These are phyloP conservation scores for Aythya baeri DNA, from an alignment of 2,113 vertebrate genomes.

Conservation along the genomic window DNA sequence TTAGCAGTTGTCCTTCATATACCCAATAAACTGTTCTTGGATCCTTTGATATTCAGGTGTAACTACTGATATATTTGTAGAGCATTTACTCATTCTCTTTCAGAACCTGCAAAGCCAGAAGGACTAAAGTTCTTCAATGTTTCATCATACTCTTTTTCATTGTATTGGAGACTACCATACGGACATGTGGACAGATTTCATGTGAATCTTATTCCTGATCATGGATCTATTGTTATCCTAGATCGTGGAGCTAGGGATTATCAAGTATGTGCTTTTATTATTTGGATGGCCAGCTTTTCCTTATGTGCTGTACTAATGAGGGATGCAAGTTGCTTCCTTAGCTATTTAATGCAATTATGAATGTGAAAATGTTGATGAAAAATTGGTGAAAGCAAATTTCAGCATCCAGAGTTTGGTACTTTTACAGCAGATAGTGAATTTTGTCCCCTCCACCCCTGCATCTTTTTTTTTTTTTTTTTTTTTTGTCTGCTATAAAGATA, in stretches of 20 bases:
- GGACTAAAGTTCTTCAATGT: conserved; percentile 72
- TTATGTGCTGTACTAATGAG: conserved; percentile 34
- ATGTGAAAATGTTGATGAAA: conserved; percentile 12
- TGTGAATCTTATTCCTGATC: conserved; percentile 78
- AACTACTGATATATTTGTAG: background rate
- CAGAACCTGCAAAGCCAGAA: conserved; percentile 80
- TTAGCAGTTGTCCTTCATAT: background rate
- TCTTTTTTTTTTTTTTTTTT: conserved; percentile 12
- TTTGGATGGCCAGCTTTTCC: conserved; percentile 40
- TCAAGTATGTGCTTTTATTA: conserved; percentile 83
- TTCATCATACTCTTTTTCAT: conserved; percentile 78
- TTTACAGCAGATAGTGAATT: conserved; percentile 35
- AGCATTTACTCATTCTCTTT: background rate
- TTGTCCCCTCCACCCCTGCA: too few species aligned
- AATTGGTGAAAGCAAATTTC: conserved; percentile 57
- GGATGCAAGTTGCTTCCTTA: conserved; percentile 30
- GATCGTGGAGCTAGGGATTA: conserved; percentile 78
- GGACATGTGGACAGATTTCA: conserved; percentile 80
- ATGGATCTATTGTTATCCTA: conserved; percentile 80
- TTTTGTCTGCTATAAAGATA: conserved; percentile 48
- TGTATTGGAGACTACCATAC: conserved; percentile 76
- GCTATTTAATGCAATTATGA: conserved; percentile 15
- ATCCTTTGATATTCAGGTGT: background rate
- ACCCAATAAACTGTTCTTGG: background rate
- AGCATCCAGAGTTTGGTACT: conserved; percentile 45